These are phyloP conservation scores for Tineola bisselliella DNA, from an alignment of 2,888 invertebrate genomes.

Conservation along the genomic window DNA sequence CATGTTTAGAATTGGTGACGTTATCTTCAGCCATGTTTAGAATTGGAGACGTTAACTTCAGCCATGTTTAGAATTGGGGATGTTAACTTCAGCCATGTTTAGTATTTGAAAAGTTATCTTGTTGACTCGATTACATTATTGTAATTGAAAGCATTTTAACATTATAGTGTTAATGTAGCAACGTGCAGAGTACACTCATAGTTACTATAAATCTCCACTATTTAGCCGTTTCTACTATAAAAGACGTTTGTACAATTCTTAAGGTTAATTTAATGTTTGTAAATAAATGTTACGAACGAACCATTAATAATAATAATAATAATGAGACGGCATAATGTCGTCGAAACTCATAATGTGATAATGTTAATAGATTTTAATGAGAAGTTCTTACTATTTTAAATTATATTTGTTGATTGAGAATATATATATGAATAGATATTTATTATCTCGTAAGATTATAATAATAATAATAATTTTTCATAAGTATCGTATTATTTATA, in stretches of 20 bases:
- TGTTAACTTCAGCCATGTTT: too few relatives aligned
- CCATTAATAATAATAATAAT: constrained; percentile 31
- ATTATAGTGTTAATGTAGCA: background rate
- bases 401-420: constrained; percentile 59
- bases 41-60: too few relatives aligned
- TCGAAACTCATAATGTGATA: constrained; percentile 53
- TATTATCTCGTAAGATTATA: constrained; percentile 46
- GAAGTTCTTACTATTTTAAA: constrained; percentile 50
- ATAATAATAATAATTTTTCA: too few relatives aligned
- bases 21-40: too few relatives aligned
- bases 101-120: too few relatives aligned
- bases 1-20: too few relatives aligned
- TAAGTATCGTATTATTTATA: too few relatives aligned
- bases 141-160: too few relatives aligned
- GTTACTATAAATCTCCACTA: background rate
- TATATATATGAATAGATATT: constrained; percentile 61
- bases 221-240: constrained; percentile 15
- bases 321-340: constrained; percentile 42
- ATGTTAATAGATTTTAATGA: constrained; percentile 42
- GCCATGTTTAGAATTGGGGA: too few relatives aligned
- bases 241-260: constrained; percentile 31
- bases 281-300: constrained; percentile 33
- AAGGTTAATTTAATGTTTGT: constrained; percentile 29
- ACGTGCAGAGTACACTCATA: background rate
- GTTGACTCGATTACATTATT: too few relatives aligned